phyloP scores from a whole-genome alignment of 2,888 invertebrate genomes.

The Caenorhabditis panamensis region DNA sequence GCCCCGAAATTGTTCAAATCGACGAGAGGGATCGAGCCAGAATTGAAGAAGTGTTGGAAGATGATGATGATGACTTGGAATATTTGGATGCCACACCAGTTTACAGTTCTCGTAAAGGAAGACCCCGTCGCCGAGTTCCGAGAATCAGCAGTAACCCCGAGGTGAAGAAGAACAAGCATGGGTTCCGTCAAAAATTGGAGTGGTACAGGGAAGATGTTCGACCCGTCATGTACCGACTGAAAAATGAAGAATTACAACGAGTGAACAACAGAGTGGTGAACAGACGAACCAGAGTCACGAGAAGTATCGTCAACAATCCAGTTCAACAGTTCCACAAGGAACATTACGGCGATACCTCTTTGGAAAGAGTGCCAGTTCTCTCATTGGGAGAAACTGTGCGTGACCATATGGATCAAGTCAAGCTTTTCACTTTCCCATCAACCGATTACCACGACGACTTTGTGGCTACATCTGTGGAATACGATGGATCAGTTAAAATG shows the following conservation, averaged over 20 bases:
- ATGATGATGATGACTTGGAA: too few relatives aligned
- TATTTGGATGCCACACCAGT: too few relatives aligned
- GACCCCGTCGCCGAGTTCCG: too few relatives aligned
- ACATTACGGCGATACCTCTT: not conserved
- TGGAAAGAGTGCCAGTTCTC: not conserved
- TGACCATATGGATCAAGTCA: not conserved
- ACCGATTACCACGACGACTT: not conserved
- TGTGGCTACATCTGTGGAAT: constrained; percentile 20
- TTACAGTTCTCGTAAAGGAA: too few relatives aligned
- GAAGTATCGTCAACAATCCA: not conserved
- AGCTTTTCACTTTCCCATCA: not conserved
- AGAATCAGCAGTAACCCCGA: too few relatives aligned
- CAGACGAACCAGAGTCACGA: constrained; percentile 27
- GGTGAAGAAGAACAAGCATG: not conserved
- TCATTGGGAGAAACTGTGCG: constrained; percentile 2
- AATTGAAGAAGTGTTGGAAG: too few relatives aligned
- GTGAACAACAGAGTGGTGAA: not conserved
- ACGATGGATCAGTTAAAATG: constrained; percentile 23
- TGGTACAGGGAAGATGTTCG: not conserved
- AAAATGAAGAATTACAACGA: not conserved
- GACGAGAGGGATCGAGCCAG: too few relatives aligned
- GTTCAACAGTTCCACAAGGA: constrained; percentile 20
- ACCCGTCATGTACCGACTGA: not conserved
- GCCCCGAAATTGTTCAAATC: too few relatives aligned
- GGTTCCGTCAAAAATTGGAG: not conserved